A percentile compares a stretch with the other conserved stretches of the same genome.
Conservation (phyloP, 2,113 vertebrate species). For the Sphaerodactylus townsendi region DNA sequence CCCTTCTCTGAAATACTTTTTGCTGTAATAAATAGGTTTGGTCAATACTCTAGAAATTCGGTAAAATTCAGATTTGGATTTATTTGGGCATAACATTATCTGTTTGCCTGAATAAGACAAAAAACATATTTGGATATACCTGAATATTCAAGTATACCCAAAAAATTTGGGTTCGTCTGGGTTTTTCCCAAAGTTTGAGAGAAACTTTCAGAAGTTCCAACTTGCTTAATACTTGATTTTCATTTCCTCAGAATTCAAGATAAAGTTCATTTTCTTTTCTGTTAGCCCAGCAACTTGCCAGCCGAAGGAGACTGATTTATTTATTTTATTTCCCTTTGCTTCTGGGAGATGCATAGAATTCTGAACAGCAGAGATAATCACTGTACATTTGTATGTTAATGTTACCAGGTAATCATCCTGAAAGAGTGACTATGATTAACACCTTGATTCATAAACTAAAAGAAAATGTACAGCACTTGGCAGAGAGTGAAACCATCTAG, state of each 20-base stretch:
- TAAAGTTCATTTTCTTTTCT: slow-evolving; percentile 43
- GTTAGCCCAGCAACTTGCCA: slow-evolving; percentile 16
- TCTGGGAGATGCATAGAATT: slow-evolving; percentile 44
- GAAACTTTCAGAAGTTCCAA: slow-evolving; percentile 48
- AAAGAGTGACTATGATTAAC: slow-evolving; percentile 64
- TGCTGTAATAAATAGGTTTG: no score
- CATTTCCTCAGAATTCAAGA: slow-evolving; percentile 39
- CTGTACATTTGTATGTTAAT: slow-evolving; percentile 71
- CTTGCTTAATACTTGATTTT: slow-evolving; percentile 65
- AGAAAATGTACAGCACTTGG: slow-evolving; percentile 51
- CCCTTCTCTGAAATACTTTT: neutral
- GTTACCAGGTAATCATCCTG: slow-evolving; percentile 58
- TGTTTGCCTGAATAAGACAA: no score
- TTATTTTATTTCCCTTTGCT: slow-evolving; percentile 53
- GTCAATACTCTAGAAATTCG: no score
- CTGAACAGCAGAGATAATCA: slow-evolving; percentile 52
- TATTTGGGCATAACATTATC: no score
- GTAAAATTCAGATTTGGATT: no score
- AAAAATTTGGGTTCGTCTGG: no score
- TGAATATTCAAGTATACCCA: no score
- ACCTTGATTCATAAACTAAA: slow-evolving; percentile 61
- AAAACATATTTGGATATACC: no score
- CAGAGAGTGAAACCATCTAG: slow-evolving; percentile 51
- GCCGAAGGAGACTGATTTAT: slow-evolving; percentile 58
- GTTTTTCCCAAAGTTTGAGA: slow-evolving; percentile 5